Base-by-base conservation (phyloP, 53 echinoderm and acorn worm genomes). In the Patiria pectinifera region DNA sequence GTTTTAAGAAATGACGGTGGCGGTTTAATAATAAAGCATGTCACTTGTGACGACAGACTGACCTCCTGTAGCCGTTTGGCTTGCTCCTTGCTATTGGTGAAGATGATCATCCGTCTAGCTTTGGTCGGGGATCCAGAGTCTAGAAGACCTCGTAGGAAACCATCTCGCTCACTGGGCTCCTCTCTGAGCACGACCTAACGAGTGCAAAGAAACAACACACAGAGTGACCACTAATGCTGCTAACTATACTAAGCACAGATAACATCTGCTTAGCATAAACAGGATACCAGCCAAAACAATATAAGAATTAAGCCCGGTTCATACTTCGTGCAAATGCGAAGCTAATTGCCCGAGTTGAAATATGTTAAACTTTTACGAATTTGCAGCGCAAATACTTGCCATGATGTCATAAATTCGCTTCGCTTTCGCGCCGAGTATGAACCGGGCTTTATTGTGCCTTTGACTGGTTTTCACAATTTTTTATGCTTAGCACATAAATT, bases 41-140 rank as follows among this genome's bases (percentile, higher is more conserved):
- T 11, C 79, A 77, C 6, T n/a, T 15, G 16, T 13, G 61, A 24
- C 3, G 44, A 14, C 53, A 49, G 25, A 86, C 92, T 61, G 46
- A 95, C 95, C 85, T 93, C 49, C 61, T 95, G 95, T 18, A 95
- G 82, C 44, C 77, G 69, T 60, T 84, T 70, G 25, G 93, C 95
- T 76, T 95, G 83, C 22, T 86, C 87, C 49, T 85, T 89, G 24
- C 24, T 75, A 21, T 93, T 92, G 69, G 91, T 85, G 80, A 95
- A 95, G 59, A 95, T 85, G 80, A 93, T 77, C 2, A 76, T 63
- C 44, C 84, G 49, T 8, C 53, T 69, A 47, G 77, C 71, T 11
- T 79, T 47, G 18, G 48, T 61, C 9, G 87, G 75, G 13, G 58
- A 23, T 4, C 80, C 80, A 1, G 92, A 45, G 53, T 95, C 95